Percentiles rank a stretch among this genome's conserved stretches.
phyloP scores from a whole-genome alignment of 2,797 vertebrate genomes.

The Sebastolobus altivelis region DNA sequence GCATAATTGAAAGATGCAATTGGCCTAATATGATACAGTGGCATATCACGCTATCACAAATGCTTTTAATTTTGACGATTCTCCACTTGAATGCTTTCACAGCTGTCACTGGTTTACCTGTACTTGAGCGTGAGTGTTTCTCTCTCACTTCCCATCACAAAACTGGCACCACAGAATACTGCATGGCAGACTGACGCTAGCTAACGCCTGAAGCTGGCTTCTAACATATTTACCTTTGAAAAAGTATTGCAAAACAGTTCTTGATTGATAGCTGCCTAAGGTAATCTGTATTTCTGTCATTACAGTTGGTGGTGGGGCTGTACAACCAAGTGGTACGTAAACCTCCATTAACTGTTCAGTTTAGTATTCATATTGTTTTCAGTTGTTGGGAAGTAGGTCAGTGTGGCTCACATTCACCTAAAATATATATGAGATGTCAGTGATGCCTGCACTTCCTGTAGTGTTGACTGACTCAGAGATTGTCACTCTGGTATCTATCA shows the following conservation, averaged over 20 bases:
- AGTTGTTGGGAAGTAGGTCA: conserved; percentile 48
- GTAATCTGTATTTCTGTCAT: conserved; percentile 28
- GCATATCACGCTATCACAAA: conserved; percentile 13
- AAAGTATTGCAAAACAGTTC: not conserved
- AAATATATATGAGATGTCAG: not conserved
- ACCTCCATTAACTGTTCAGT: not conserved
- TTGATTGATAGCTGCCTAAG: not conserved
- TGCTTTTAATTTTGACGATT: conserved; percentile 18
- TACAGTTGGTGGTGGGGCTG: conserved; percentile 55
- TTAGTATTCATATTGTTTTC: not conserved
- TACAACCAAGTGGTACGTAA: conserved; percentile 65
- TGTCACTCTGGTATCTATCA: not conserved
- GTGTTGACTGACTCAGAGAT: not conserved
- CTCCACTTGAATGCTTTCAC: conserved; percentile 30
- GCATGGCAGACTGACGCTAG: conserved; percentile 19
- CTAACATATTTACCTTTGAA: not conserved
- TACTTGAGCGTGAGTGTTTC: conserved; percentile 36
- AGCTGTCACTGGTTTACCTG: conserved; percentile 49
- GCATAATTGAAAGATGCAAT: not conserved
- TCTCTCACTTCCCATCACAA: not conserved
- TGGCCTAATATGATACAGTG: not conserved
- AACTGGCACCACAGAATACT: not conserved
- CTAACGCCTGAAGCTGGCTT: not conserved
- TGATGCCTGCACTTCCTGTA: not conserved
- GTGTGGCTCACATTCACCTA: not conserved